Evolutionary conservation across 53 echinoderm and acorn worm genomes (phyloP).

Genomic region (Holothuria scabra): DNA sequence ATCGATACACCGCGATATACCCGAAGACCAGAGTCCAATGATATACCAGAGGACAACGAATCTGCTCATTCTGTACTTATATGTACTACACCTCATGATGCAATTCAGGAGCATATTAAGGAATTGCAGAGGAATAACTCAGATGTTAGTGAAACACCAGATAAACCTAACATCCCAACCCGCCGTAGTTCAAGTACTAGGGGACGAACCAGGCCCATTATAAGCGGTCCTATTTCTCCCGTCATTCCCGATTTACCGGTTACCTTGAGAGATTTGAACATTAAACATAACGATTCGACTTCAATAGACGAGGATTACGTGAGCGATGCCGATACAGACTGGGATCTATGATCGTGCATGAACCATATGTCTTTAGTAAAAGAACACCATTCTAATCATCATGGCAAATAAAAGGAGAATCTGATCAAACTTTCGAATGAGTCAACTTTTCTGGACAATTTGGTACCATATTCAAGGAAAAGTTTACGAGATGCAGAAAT

Average conservation of each 20-base stretch:
- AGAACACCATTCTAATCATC: too few relatives aligned
- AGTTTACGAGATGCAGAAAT: too few relatives aligned
- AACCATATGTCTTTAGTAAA: too few relatives aligned
- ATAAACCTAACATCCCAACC: too few relatives aligned
- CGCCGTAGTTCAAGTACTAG: not conserved
- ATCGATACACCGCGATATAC: not conserved
- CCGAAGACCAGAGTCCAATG: not conserved
- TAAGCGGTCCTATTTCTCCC: constrained; percentile 18
- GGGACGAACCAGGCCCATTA: constrained; percentile 16
- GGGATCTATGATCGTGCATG: constrained; percentile 10
- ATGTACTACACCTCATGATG: constrained; percentile 74
- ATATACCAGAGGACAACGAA: not conserved
- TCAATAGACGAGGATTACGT: constrained; percentile 35
- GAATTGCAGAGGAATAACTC: not conserved
- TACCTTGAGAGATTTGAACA: not conserved
- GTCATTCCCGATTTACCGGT: constrained; percentile 33
- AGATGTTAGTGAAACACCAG: not conserved
- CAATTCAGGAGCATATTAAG: constrained; percentile 71
- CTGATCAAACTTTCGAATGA: too few relatives aligned
- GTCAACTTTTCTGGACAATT: too few relatives aligned
- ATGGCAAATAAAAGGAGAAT: too few relatives aligned
- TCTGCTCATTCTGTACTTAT: constrained; percentile 53
- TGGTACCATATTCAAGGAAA: too few relatives aligned
- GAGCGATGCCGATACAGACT: constrained; percentile 19
- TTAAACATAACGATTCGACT: not conserved